phyloP scores from a whole-genome alignment of 2,113 vertebrate species.

The Choloepus hoffmanni region DNA sequence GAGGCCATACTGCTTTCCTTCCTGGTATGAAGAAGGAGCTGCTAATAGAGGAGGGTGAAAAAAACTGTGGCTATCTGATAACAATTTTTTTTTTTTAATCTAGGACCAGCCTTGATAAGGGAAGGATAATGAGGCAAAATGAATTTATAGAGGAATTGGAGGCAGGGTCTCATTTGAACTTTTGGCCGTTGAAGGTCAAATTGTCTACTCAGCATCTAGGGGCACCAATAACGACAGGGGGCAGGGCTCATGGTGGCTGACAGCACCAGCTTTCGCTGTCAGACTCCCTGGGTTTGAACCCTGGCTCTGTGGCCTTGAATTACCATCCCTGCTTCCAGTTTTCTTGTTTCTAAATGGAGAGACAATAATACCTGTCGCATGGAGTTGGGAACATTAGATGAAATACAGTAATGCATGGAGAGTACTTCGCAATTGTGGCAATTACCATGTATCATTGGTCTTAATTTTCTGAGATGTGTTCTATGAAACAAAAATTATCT shows the following conservation, averaged over 20 bases:
- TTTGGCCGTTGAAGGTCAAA: not conserved
- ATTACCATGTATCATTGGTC: not conserved
- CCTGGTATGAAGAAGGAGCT: not conserved
- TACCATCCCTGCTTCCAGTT: not conserved
- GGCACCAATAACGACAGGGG: too few species aligned
- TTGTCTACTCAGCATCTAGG: not conserved
- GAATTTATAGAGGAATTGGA: not conserved
- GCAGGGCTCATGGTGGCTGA: not conserved
- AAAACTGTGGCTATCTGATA: not conserved
- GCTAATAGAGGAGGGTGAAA: not conserved
- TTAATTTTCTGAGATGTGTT: not conserved
- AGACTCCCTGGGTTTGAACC: not conserved
- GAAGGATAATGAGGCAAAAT: slow-evolving; percentile 14
- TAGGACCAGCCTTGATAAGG: not conserved
- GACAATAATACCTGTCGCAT: not conserved
- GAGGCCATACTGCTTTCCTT: not conserved
- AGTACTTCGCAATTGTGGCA: not conserved
- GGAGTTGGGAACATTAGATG: not conserved
- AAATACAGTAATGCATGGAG: not conserved
- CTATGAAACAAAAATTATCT: not conserved
- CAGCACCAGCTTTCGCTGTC: not conserved
- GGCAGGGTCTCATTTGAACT: not conserved
- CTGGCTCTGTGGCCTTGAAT: not conserved
- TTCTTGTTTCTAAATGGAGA: slow-evolving; percentile 26
- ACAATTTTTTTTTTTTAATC: not conserved